Evolutionary conservation across 2,888 invertebrate species (phyloP).

Genomic region (Ectobius pallidus): DNA sequence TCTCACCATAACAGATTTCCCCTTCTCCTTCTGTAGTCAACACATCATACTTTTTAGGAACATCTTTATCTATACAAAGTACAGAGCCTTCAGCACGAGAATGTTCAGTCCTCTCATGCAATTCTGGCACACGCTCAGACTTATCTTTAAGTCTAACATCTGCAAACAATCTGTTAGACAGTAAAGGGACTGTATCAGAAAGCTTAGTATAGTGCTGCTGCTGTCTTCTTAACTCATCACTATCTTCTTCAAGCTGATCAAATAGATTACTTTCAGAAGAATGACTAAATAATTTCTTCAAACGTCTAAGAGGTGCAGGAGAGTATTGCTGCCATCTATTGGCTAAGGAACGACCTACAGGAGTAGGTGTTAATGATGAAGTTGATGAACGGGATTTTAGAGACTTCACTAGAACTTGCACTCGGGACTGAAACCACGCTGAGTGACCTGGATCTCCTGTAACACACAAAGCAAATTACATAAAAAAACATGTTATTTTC

Average conservation of each 20-base stretch:
- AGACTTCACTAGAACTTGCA: constrained; percentile 30
- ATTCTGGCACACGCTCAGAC: too few species aligned
- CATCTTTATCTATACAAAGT: too few species aligned
- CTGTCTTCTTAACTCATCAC: background rate
- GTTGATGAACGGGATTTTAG: constrained; percentile 2
- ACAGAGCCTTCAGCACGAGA: too few species aligned
- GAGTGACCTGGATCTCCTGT: constrained; percentile 21
- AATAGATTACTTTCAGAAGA: background rate
- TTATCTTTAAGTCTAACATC: too few species aligned
- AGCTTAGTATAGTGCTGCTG: background rate
- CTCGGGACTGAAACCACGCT: constrained; percentile 33
- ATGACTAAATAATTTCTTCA: constrained; percentile 29
- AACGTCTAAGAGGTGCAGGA: constrained; percentile 30
- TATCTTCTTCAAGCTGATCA: background rate
- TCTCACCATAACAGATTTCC: too few species aligned
- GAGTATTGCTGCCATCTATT: constrained; percentile 23
- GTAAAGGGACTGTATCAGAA: background rate
- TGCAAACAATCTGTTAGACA: too few species aligned
- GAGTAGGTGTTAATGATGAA: background rate
- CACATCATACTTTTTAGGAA: too few species aligned
- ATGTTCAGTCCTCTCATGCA: too few species aligned
- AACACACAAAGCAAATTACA: background rate
- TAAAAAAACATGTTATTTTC: background rate
- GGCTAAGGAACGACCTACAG: constrained; percentile 5
- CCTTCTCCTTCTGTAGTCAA: too few species aligned